Evolutionary conservation across 1,140 invertebrate species (phyloP).

Genomic region (Heterodera schachtii): DNA sequence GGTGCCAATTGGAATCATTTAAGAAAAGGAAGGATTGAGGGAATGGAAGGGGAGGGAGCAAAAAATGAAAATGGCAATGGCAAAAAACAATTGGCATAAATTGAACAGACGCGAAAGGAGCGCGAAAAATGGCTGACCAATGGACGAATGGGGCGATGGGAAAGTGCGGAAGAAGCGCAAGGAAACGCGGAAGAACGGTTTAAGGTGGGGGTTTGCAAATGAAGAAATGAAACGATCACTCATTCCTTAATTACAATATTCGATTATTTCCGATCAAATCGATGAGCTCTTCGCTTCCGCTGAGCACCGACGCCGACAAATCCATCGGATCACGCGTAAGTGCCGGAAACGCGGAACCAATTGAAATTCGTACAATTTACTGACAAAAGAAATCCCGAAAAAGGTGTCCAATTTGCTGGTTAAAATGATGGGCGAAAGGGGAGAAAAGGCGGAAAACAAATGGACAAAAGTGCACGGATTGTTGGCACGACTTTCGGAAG

Average conservation of each 20-base stretch:
- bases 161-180: not conserved
- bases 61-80: not conserved
- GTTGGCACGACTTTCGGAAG: conserved; percentile 2
- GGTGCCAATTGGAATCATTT: not conserved
- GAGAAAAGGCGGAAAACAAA: not conserved
- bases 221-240: not conserved
- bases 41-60: no score
- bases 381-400: not conserved
- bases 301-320: not conserved
- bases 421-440: conserved; percentile 4
- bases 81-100: not conserved
- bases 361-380: not conserved
- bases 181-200: not conserved
- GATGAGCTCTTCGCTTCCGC: not conserved
- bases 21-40: not conserved
- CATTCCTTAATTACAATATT: not conserved
- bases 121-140: conserved; percentile 4
- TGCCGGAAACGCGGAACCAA: not conserved
- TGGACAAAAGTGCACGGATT: conserved; percentile 16
- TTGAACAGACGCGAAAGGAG: not conserved
- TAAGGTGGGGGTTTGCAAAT: not conserved
- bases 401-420: conserved; percentile 23
- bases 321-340: not conserved
- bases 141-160: not conserved
- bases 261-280: not conserved